Evolutionary conservation across 2,113 vertebrate genomes (phyloP), one percentile per base, ranked within the genome.

Genomic region (Trematocara macrostoma): DNA sequence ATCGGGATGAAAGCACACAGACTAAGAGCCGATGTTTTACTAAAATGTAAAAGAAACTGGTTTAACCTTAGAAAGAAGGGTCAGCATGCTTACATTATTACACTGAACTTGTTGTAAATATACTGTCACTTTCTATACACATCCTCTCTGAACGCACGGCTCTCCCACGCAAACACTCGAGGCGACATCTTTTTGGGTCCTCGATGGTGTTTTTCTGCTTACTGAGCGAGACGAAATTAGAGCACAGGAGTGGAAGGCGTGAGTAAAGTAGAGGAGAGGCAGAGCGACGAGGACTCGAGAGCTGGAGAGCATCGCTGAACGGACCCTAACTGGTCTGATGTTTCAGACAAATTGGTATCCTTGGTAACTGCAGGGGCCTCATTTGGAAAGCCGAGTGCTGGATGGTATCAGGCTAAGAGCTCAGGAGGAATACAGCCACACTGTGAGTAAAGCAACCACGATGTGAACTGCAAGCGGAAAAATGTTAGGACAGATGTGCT

Each of bases 301-400:
- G 85, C 90, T 85, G 90, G 85, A 92, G 91, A 91, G 87, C 89
- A 91, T 92, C 82, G 81, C 53, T 74, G 87, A 16, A 20, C 7
- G 51, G 85, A 92, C 91, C 89, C 88, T 82, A 93, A 91, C 87
- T 76, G 88, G 87, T 90, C 92, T 91, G 88, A 92, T 89, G 94
- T 89, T 94, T 92, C 90, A 90, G 90, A 93, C 87, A 38, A 91
- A 86, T 81, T 84, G 87, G 96, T 96, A 94, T 94, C 96, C 96
- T 93, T 96, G 96, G 96, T 94, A 96, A 96, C 96, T 89, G 92
- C 89, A 87, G 84, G 83, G 90, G 89, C 89, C 92, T 95, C 91
- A 93, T 95, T 96, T 94, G 93, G 94, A 92, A 95, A 96, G 92
- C 89, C 18, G 87, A 93, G 91, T 78, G 87, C 85, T 92, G 87